Conservation (phyloP, 2,888 invertebrate species). For the Julus scandinavius region DNA sequence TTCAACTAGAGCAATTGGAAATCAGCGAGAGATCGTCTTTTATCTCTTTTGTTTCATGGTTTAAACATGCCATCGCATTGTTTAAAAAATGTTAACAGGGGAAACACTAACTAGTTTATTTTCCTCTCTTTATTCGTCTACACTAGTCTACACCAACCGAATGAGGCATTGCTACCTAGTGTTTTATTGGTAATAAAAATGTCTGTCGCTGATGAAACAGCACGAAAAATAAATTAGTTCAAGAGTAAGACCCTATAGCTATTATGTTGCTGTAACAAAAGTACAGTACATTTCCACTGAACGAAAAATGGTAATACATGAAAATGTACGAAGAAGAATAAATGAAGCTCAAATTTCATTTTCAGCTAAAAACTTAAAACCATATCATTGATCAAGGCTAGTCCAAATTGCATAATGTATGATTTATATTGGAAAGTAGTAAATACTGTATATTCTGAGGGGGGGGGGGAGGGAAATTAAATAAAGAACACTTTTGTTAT, state of each 20-base stretch:
- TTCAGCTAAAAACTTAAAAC: not conserved
- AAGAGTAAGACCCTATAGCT: not conserved
- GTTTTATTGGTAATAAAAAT: conserved; percentile 9
- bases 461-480: too few species aligned
- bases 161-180: not conserved
- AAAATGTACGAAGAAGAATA: not conserved
- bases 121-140: not conserved
- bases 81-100: not conserved
- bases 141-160: not conserved
- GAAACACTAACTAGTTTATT: not conserved
- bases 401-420: too few species aligned
- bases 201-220: not conserved
- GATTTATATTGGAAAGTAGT: too few species aligned
- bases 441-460: too few species aligned
- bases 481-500: too few species aligned
- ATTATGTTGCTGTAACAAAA: conserved; percentile 6
- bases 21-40: conserved; percentile 17
- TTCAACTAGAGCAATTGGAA: conserved; percentile 13
- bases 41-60: conserved; percentile 7
- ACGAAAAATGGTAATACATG: not conserved
- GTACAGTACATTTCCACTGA: conserved; percentile 18
- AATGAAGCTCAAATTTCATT: not conserved
- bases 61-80: conserved; percentile 26
- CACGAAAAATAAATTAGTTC: conserved; percentile 8
- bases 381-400: too few species aligned